A percentile compares a stretch with the other conserved stretches of the same genome.
phyloP scores from a whole-genome alignment of 1,140 invertebrate genomes.

The Drosophila arizonae region DNA sequence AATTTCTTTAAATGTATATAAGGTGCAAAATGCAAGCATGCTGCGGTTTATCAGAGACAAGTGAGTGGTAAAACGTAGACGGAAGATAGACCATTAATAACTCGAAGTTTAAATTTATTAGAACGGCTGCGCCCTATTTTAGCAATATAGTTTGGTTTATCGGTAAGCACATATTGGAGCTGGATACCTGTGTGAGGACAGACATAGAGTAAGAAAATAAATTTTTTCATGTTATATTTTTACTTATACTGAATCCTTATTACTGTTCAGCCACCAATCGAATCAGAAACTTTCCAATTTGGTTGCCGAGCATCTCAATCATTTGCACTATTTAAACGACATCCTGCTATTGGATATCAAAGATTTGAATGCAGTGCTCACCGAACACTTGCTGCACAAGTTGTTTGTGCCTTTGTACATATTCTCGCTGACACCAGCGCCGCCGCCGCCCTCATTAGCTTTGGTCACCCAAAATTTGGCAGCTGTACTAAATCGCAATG shows the following conservation, averaged over 20 bases:
- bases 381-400: conserved; percentile 96
- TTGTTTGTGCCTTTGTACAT: conserved; percentile 97
- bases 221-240: no score
- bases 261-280: conserved; percentile 90
- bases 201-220: conserved; percentile 92
- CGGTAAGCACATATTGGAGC: conserved; percentile 97
- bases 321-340: conserved; percentile 99
- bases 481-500: conserved; percentile 85
- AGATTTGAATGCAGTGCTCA: conserved; percentile 97
- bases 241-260: neutral
- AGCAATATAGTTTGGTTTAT: conserved; percentile 99
- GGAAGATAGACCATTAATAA: neutral
- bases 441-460: conserved; percentile 83
- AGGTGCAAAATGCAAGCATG: conserved; percentile 98
- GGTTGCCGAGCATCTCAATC: conserved; percentile 98
- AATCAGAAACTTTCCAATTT: conserved; percentile 95
- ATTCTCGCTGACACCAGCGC: conserved; percentile 89
- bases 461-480: conserved; percentile 85
- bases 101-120: conserved; percentile 53
- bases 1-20: conserved; percentile 98
- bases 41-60: conserved; percentile 96
- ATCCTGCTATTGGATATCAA: conserved; percentile 96
- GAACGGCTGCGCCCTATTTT: conserved; percentile 98
- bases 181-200: conserved; percentile 97
- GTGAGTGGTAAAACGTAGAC: conserved; percentile 65